Base-by-base conservation (phyloP, 2,888 invertebrate species). In the Neelides folsomi region DNA sequence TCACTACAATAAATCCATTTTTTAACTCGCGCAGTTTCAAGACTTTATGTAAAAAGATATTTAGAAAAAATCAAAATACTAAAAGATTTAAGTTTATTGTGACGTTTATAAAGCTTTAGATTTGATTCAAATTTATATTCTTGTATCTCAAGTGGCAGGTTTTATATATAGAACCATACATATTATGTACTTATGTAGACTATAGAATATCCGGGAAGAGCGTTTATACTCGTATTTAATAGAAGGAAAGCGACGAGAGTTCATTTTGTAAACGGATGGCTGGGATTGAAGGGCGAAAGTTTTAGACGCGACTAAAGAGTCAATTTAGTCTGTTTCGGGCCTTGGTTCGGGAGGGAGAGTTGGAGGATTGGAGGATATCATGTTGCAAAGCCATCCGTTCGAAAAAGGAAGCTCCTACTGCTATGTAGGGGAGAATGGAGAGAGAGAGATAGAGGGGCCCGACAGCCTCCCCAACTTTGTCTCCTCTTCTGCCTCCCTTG, bases 401-500 rank as follows among this genome's bases (percentile, higher is more conserved):
- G 41, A 48, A 52, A 53, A 46, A 55, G 44, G 44, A 18, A 53
- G 47, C 15, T 45, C 36, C 44, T 18, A n/a, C n/a, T 27, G 27
- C 27, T 27, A 3, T 27, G 41, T 20, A 48, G 41, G 40, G 19
- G 56, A 58, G 43, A 41, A 35, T 38, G 44, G 39, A 47, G 39
- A 5, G 19, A 42, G 44, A 45, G 47, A 44, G 2, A 49, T n/a
- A 12, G 20, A 43, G 52, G 34, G 44, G 44, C 45, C 45, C 27
- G 12, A 12, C 15, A n/a, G 34, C 46, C 2, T 46, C 46, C 36
- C 36, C 34, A 36, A 36, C 36, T 35, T 45, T 34, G 45, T 45
- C 35, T 16, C 35, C 40, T 50, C 56, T 46, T 48, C 55, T 56
- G 54, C 41, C 54, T 62, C 64, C 62, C 64, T 53, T 49, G 64